These are phyloP conservation scores for Python bivittatus DNA, from an alignment of 2,113 vertebrate species.

Conservation along the genomic window DNA sequence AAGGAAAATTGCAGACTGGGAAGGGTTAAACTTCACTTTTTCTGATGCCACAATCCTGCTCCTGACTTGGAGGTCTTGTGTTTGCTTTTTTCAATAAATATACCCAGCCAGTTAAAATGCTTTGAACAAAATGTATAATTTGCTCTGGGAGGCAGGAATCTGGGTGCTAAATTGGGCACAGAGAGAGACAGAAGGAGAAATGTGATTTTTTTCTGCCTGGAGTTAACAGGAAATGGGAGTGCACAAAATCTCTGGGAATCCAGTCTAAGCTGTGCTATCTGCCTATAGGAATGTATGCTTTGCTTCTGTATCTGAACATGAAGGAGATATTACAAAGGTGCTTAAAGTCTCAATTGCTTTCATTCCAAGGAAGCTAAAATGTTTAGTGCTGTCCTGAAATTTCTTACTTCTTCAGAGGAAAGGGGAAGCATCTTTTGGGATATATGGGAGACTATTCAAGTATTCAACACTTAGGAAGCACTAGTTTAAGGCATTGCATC, in stretches of 20 bases:
- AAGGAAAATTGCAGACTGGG: not conserved
- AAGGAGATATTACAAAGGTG: not conserved
- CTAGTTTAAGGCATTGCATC: not conserved
- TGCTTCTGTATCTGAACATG: not conserved
- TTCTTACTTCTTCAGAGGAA: not conserved
- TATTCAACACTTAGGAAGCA: not conserved
- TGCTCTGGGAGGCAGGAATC: not conserved
- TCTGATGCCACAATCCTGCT: not conserved
- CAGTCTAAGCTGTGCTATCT: not conserved
- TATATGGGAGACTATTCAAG: not conserved
- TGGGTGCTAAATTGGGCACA: not conserved
- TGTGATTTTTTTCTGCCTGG: not conserved
- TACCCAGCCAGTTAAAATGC: not conserved
- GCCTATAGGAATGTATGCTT: not conserved
- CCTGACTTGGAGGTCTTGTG: too few relatives aligned
- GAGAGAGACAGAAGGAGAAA: not conserved
- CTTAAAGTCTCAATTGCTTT: not conserved
- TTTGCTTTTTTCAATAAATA: not conserved
- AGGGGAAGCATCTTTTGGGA: not conserved
- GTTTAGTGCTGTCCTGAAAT: not conserved
- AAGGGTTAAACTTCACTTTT: not conserved
- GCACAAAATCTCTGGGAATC: not conserved
- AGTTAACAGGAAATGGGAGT: not conserved
- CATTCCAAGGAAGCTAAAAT: not conserved
- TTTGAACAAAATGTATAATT: not conserved